phyloP scores from a whole-genome alignment of 2,888 invertebrate species.

The Acanthosepion esculentum region DNA sequence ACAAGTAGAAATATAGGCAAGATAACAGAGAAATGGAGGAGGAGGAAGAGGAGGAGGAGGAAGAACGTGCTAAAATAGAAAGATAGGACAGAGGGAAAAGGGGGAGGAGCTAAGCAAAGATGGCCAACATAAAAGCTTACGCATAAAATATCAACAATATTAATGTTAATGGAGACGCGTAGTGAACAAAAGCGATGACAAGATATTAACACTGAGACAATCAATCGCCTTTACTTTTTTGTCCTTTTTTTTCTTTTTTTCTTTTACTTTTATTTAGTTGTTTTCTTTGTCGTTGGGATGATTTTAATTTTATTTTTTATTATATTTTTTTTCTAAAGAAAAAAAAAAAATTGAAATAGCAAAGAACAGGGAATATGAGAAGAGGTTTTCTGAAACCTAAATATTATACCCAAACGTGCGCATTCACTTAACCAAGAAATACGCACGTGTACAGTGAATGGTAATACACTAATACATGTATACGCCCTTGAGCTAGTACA shows the following conservation, averaged over 20 bases:
- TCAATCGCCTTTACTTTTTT: neutral
- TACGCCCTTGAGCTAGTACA: no score
- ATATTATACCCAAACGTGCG: no score
- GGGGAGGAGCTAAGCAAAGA: neutral
- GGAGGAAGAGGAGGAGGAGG: neutral
- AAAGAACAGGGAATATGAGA: no score
- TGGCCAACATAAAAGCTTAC: neutral
- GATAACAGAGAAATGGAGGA: neutral
- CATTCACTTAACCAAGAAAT: no score
- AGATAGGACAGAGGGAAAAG: neutral
- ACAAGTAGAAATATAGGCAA: neutral
- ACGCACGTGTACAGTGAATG: no score
- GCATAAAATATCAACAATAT: slow-evolving; percentile 33
- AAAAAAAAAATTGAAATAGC: no score
- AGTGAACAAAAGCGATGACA: neutral
- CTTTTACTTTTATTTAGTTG: neutral
- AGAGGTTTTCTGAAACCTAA: no score
- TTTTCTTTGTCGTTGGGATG: neutral
- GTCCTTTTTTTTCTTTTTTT: neutral
- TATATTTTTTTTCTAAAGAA: no score
- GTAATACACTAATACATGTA: no score
- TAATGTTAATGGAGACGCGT: neutral
- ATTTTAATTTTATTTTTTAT: neutral
- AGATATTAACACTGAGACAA: neutral
- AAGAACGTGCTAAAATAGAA: no score